Conservation (phyloP, 2,797 vertebrate species). For the Sebastes nivosus region DNA sequence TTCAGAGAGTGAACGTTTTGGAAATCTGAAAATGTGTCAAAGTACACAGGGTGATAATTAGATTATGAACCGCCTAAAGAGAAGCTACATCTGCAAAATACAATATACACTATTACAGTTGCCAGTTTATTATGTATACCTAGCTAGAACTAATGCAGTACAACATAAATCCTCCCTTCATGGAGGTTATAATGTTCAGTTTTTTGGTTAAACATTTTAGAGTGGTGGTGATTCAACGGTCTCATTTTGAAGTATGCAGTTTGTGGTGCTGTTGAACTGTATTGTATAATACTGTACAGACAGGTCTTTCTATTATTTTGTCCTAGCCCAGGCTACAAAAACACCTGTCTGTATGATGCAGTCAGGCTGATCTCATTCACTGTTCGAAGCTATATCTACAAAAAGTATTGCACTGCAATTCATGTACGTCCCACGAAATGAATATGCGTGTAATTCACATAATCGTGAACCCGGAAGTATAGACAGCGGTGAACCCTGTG, state of each 20-base stretch:
- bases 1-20: not conserved
- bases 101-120: not conserved
- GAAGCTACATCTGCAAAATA: not conserved
- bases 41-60: not conserved
- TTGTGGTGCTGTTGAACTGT: not conserved
- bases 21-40: not conserved
- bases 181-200: not conserved
- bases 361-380: too few relatives aligned
- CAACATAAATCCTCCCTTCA: not conserved
- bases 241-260: not conserved
- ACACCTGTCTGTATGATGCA: not conserved
- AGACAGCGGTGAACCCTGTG: fast-evolving
- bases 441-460: too few relatives aligned
- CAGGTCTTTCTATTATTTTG: not conserved
- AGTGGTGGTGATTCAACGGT: not conserved
- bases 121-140: too few relatives aligned
- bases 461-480: too few relatives aligned
- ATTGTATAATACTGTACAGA: not conserved
- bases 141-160: not conserved
- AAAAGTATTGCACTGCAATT: too few relatives aligned
- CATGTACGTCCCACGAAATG: too few relatives aligned
- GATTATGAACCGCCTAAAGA: not conserved
- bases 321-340: not conserved
- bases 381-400: too few relatives aligned
- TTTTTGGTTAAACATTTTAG: not conserved